Base-by-base conservation (phyloP, 2,888 invertebrate genomes). In the Chalcis sispes region DNA sequence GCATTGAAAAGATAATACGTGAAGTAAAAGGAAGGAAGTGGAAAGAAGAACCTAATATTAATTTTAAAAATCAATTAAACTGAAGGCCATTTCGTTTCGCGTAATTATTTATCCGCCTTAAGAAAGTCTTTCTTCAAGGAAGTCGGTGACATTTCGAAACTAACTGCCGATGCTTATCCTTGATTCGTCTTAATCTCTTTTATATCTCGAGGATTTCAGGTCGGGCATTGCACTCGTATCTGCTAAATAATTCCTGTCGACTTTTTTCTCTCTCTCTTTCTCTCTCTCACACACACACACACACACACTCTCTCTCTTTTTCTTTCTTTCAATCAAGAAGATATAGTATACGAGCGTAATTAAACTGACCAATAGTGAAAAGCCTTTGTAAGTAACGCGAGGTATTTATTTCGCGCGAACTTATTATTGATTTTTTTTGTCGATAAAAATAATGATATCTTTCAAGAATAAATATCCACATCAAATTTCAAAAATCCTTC, bases 181-280 rank as follows among this genome's bases (percentile, higher is more conserved):
- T 59, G 70, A 79, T 71, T 67, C 65, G 71, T 74, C 77, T 77
- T 75, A 75, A 71, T 79, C 69, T 56, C 50, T 29, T 73, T 65
- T 59, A 70, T 70, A 36, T 58, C 58, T 72, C 32, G 56, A 69
- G 48, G 50, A 58, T 75, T 61, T 42, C 15, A 27, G 27, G 59
- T 25, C 42, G 13, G 58, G 56, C 20, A 2, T 2, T 8, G 20
- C 13, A 40, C n/a, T 25, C n/a, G n/a, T n/a, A n/a, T 25, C 13
- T 18, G 29, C 29, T 50, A 29, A 73, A 67, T 73, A 67, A 73
- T 73, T 50, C 42, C 18, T n/a, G n/a, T n/a, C n/a, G n/a, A n/a
- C n/a, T n/a, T n/a, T n/a, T n/a, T n/a, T 29, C 20, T 20, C 18
- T 20, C 29, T 48, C 52, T 20, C 18, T 20, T 29, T 32, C 18